Conservation (phyloP, 2,888 invertebrate species). For the Pecten maximus region DNA sequence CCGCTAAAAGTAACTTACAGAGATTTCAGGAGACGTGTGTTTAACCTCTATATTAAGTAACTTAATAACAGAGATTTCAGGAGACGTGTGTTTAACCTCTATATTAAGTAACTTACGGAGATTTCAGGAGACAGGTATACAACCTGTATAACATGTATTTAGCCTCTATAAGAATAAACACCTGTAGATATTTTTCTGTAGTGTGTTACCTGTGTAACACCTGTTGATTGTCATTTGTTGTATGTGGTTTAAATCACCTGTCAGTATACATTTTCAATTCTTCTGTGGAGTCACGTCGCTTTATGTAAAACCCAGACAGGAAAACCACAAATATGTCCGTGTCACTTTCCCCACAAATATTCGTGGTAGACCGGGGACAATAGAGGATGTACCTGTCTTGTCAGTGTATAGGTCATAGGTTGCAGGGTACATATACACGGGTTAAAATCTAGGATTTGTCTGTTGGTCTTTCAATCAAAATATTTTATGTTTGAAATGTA, state of each 20-base stretch:
- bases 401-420: background rate
- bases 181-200: too few relatives aligned
- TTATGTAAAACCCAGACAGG: background rate
- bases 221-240: background rate
- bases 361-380: background rate
- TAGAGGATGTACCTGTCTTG: background rate
- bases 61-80: too few relatives aligned
- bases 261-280: background rate
- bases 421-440: background rate
- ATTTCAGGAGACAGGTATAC: too few relatives aligned
- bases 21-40: too few relatives aligned
- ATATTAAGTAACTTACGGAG: too few relatives aligned
- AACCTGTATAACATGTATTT: too few relatives aligned
- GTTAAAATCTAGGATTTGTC: background rate
- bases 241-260: constrained; percentile 1
- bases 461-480: too few relatives aligned
- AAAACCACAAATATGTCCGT: constrained; percentile 16
- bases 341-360: background rate
- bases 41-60: too few relatives aligned
- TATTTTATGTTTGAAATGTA: too few relatives aligned
- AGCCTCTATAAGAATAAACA: too few relatives aligned
- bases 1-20: too few relatives aligned
- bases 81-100: too few relatives aligned
- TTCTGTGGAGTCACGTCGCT: background rate
- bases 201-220: background rate